Evolutionary conservation across 1,140 invertebrate genomes (phyloP).

Genomic region (Drosophila ercepeae): DNA sequence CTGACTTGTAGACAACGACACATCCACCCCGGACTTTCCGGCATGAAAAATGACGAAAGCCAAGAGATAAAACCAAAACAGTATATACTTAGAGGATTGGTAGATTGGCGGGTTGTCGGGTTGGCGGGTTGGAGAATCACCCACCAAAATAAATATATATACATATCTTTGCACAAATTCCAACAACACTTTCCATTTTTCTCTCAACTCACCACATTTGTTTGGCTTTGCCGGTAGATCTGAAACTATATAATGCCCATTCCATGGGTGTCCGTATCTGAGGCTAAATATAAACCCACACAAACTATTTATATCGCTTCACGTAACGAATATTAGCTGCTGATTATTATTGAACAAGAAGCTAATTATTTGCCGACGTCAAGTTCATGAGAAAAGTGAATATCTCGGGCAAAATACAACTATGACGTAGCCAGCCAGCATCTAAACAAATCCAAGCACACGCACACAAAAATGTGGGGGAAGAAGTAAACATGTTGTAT

Average conservation of each 20-base stretch:
- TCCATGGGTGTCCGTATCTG: constrained; percentile 24
- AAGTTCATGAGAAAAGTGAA: constrained; percentile 66
- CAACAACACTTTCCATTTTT: constrained; percentile 1
- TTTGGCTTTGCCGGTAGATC: constrained; percentile 55
- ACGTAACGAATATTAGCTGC: constrained; percentile 70
- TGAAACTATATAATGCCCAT: constrained; percentile 25
- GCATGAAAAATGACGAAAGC: constrained; percentile 59
- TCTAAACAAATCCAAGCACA: constrained; percentile 44
- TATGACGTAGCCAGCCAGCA: constrained; percentile 53
- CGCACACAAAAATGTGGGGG: constrained; percentile 29
- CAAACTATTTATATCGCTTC: constrained; percentile 64
- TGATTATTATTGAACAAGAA: constrained; percentile 63
- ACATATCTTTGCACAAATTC: constrained; percentile 23
- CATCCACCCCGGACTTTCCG: constrained; percentile 51
- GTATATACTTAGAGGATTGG: constrained; percentile 34
- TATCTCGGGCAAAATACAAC: constrained; percentile 36
- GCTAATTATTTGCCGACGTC: constrained; percentile 71
- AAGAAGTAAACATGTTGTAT: constrained; percentile 57
- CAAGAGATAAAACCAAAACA: constrained; percentile 23
- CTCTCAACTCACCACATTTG: constrained; percentile 40
- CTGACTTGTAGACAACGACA: constrained; percentile 40
- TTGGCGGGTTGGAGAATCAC: constrained; percentile 5
- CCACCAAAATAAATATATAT: constrained; percentile 11
- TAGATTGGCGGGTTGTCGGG: constrained; percentile 9
- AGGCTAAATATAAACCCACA: constrained; percentile 54